phyloP scores from a whole-genome alignment of 2,113 vertebrate genomes.

The Dicentrarchus labrax region DNA sequence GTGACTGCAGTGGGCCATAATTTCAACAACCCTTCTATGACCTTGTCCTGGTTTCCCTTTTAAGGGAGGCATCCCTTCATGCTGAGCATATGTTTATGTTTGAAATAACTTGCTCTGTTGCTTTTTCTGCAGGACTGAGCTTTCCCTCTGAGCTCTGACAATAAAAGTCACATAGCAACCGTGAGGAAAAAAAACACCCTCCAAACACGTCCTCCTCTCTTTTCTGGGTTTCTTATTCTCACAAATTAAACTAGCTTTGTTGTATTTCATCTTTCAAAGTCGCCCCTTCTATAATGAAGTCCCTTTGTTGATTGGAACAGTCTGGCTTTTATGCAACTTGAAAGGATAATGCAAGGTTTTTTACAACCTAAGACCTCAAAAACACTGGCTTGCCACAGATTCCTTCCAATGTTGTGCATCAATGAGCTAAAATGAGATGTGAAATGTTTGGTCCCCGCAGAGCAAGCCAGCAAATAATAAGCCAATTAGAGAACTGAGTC shows the following conservation, averaged over 20 bases:
- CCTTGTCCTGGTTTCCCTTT: conserved; percentile 56
- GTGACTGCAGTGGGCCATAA: conserved; percentile 4
- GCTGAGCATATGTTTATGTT: conserved; percentile 59
- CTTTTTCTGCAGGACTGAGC: conserved; percentile 27
- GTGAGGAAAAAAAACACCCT: background rate
- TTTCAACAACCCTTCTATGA: conserved; percentile 34
- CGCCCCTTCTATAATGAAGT: background rate
- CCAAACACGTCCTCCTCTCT: background rate
- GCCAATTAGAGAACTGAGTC: conserved; percentile 6
- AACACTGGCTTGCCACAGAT: background rate
- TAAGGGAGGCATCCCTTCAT: conserved; percentile 53
- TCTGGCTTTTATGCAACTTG: conserved; percentile 23
- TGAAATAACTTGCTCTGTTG: conserved; percentile 40
- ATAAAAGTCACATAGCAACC: conserved; percentile 5
- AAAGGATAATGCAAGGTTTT: conserved; percentile 21
- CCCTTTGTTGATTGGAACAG: conserved; percentile 14
- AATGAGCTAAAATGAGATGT: conserved; percentile 12
- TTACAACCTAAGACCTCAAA: conserved; percentile 28
- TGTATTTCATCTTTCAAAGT: conserved; percentile 20
- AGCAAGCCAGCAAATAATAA: conserved; percentile 24
- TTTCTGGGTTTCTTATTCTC: background rate
- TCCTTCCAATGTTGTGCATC: conserved; percentile 5
- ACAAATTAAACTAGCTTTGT: conserved; percentile 6
- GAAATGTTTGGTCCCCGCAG: background rate
- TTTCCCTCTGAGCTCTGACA: conserved; percentile 13